phyloP scores from a whole-genome alignment of 2,113 vertebrate genomes.

The Crotalus horridus region DNA sequence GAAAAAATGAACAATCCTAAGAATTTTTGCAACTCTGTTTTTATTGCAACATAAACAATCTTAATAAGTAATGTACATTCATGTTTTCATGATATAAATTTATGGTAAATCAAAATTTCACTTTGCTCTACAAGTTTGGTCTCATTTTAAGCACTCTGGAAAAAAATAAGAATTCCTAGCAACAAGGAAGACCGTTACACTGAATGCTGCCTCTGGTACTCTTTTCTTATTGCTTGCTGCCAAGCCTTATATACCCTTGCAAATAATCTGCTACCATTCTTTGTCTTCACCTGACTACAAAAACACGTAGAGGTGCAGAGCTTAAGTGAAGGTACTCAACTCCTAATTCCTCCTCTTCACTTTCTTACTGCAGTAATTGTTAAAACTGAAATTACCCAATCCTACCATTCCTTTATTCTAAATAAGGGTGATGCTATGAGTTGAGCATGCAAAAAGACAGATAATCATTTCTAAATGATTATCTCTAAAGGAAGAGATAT shows the following conservation, averaged over 20 bases:
- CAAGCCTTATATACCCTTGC: neutral
- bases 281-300: neutral
- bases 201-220: neutral
- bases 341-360: neutral
- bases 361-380: neutral
- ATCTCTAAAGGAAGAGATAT: neutral
- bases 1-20: neutral
- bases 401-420: neutral
- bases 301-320: neutral
- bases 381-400: conserved; percentile 13
- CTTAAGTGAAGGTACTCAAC: neutral
- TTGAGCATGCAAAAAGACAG: neutral
- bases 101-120: neutral
- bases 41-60: neutral
- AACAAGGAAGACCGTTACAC: neutral
- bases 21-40: neutral
- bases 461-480: neutral
- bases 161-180: neutral
- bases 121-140: neutral
- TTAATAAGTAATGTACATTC: neutral
- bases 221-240: neutral
- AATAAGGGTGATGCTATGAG: neutral
- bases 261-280: neutral
- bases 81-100: neutral
- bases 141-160: neutral